Percentiles rank a stretch among this genome's conserved stretches.
Conservation (phyloP, 2,797 vertebrate genomes). For the Megalops cyprinoides region DNA sequence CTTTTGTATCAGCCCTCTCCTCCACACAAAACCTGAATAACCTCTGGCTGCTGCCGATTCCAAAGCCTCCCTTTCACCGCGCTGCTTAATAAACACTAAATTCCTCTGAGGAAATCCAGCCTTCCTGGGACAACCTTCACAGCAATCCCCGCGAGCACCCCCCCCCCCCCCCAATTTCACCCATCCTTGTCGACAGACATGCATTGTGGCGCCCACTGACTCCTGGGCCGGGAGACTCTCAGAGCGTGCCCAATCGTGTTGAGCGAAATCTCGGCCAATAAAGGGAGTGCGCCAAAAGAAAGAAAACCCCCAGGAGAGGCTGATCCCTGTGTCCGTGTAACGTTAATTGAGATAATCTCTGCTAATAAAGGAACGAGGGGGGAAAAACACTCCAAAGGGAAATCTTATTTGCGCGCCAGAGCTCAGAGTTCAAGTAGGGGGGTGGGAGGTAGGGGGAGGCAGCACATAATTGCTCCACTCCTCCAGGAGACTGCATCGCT, state of each 20-base stretch:
- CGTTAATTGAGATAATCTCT: conserved; percentile 73
- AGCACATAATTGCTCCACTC: background rate
- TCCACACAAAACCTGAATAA: background rate
- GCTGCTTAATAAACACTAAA: conserved; percentile 25
- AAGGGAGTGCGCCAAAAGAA: conserved; percentile 58
- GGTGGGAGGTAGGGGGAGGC: too few relatives aligned
- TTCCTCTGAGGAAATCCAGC: conserved; percentile 2
- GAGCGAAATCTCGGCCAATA: conserved; percentile 43
- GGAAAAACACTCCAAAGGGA: conserved; percentile 37
- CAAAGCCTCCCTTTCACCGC: background rate
- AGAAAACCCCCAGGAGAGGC: conserved; percentile 65
- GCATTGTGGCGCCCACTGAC: conserved; percentile 51
- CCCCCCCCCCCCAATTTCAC: background rate
- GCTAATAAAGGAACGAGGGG: conserved; percentile 47
- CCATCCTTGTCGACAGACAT: conserved; percentile 64
- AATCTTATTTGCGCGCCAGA: conserved; percentile 38
- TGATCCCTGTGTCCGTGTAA: conserved; percentile 65
- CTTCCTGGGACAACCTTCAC: background rate
- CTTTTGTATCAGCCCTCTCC: background rate
- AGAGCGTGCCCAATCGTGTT: conserved; percentile 59
- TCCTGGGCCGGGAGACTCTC: conserved; percentile 54
- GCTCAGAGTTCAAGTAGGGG: conserved; percentile 27
- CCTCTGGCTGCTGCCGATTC: background rate
- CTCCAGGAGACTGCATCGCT: background rate
- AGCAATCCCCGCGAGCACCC: background rate